Conservation (phyloP, 2,888 invertebrate genomes). For the Drosophila gaucha region DNA sequence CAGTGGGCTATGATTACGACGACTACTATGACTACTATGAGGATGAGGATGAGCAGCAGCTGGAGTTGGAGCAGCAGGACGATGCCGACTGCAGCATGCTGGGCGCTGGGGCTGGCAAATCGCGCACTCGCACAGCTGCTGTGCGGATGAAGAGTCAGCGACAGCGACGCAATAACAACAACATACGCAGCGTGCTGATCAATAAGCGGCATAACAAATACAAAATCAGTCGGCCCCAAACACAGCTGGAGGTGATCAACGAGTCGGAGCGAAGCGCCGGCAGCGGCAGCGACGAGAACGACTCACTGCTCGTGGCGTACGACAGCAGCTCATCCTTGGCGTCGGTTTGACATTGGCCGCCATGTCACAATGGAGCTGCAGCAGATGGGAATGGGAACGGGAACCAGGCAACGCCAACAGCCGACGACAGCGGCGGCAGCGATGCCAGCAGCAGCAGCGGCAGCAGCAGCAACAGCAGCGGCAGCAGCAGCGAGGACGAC, state of each 20-base stretch:
- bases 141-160: conserved; percentile 52
- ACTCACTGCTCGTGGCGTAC: conserved; percentile 84
- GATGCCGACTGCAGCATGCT: conserved; percentile 80
- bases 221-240: conserved; percentile 81
- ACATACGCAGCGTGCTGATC: conserved; percentile 81
- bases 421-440: conserved; percentile 22
- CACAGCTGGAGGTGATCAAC: conserved; percentile 84
- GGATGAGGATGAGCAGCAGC: conserved; percentile 66
- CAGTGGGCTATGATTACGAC: conserved; percentile 62
- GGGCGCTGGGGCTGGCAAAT: conserved; percentile 50
- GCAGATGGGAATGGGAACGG: conserved; percentile 55
- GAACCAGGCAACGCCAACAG: conserved; percentile 14
- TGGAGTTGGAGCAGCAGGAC: conserved; percentile 54
- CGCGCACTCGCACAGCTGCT: conserved; percentile 29
- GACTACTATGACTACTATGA: conserved; percentile 74
- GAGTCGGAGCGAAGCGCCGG: conserved; percentile 84
- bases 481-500: conserved; percentile 23
- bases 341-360: conserved; percentile 85
- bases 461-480: conserved; percentile 23
- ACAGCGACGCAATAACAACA: conserved; percentile 75
- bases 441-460: conserved; percentile 19
- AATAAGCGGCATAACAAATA: conserved; percentile 83
- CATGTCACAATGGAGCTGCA: conserved; percentile 80
- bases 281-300: conserved; percentile 85
- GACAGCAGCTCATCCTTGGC: conserved; percentile 84